phyloP scores from a whole-genome alignment of 2,113 vertebrate genomes.

The Prionailurus viverrinus region DNA sequence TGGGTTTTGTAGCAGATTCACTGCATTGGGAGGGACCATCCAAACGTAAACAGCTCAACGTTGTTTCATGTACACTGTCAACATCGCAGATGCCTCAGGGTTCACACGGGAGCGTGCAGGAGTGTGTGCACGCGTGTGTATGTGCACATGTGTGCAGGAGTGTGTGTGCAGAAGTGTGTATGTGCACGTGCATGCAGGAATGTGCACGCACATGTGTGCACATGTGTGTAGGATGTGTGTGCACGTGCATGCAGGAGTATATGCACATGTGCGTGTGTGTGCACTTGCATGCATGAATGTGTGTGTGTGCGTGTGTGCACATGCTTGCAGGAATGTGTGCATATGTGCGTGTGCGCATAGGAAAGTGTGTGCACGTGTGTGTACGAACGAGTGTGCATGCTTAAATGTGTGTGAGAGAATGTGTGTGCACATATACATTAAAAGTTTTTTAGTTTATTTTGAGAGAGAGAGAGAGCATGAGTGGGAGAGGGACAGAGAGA shows the following conservation, averaged over 20 bases:
- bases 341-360: too few species aligned
- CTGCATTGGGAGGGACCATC: neutral
- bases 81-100: neutral
- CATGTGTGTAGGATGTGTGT: too few species aligned
- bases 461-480: too few species aligned
- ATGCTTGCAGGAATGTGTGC: too few species aligned
- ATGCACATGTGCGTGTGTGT: neutral
- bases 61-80: neutral
- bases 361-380: neutral
- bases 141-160: neutral
- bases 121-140: neutral
- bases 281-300: neutral
- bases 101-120: too few species aligned
- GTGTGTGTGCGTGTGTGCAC: too few species aligned
- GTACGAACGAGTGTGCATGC: neutral
- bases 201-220: neutral
- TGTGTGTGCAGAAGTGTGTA: neutral
- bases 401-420: neutral
- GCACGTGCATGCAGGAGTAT: too few species aligned
- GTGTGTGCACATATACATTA: too few species aligned
- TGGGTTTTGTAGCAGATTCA: neutral
- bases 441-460: too few species aligned
- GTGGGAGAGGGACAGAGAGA: too few species aligned
- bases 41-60: too few species aligned
- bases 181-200: neutral